phyloP scores from a whole-genome alignment of 2,113 vertebrate species.

The Lethenteron reissneri region DNA sequence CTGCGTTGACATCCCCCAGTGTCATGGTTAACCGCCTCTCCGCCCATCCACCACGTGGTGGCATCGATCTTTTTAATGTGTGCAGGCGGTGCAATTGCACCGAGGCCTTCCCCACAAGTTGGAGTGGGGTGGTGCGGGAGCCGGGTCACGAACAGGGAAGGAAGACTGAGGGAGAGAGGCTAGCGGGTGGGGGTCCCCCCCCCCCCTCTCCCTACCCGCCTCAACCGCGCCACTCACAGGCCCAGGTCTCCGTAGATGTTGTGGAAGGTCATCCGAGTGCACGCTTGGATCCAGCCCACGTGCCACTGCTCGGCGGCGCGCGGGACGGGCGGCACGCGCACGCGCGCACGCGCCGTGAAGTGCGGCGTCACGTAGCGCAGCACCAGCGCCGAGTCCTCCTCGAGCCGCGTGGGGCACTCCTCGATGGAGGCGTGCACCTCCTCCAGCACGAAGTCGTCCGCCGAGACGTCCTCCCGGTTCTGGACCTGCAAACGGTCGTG shows the following conservation, averaged over 20 bases:
- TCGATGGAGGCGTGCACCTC: constrained; percentile 86
- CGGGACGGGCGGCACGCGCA: constrained; percentile 61
- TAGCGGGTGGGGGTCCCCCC: no score
- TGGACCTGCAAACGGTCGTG: no score
- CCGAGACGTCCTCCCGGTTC: constrained; percentile 50
- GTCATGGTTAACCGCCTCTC: no score
- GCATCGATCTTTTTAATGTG: no score
- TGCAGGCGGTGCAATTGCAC: no score
- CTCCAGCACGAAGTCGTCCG: constrained; percentile 19
- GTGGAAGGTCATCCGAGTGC: constrained; percentile 96
- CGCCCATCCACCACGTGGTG: no score
- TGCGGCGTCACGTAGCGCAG: constrained; percentile 88
- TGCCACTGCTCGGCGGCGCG: constrained; percentile 66
- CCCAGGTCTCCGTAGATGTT: constrained; percentile 78
- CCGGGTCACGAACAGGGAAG: no score
- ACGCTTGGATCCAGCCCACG: constrained; percentile 93
- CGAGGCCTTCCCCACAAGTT: no score
- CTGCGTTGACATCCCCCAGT: no score
- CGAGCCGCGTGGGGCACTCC: constrained; percentile 72
- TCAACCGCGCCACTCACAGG: constrained; percentile 45
- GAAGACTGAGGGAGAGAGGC: no score
- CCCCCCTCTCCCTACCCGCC: not conserved
- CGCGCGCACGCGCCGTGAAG: constrained; percentile 70
- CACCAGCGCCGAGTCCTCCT: constrained; percentile 81
- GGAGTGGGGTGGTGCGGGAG: no score